These are phyloP conservation scores for Thaumatotibia leucotreta DNA, from an alignment of 1,140 invertebrate genomes.

Conservation along the genomic window DNA sequence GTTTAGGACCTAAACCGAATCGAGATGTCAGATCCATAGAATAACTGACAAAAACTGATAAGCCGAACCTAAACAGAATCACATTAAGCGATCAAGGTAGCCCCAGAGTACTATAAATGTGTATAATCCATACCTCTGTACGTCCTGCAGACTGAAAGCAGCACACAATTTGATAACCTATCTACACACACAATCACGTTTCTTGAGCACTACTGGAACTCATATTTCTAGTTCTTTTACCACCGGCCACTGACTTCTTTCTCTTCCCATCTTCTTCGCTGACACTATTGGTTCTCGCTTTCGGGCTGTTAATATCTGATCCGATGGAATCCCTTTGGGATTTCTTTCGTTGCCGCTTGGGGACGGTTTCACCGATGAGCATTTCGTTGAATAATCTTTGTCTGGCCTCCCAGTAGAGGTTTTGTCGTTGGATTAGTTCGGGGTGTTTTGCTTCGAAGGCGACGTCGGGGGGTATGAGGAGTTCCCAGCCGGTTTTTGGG, in stretches of 20 bases:
- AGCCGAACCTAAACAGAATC: too few species aligned
- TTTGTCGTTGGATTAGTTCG: conserved; percentile 88
- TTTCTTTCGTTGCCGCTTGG: conserved; percentile 80
- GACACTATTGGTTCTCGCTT: conserved; percentile 60
- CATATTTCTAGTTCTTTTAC: conserved; percentile 59
- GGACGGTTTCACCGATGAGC: conserved; percentile 76
- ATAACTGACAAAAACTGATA: too few species aligned
- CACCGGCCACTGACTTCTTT: conserved; percentile 50
- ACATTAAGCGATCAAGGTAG: too few species aligned
- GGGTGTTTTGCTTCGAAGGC: conserved; percentile 87
- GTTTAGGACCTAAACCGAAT: too few species aligned
- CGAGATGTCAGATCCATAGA: too few species aligned
- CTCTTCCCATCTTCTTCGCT: conserved; percentile 67
- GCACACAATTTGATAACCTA: conserved; percentile 62
- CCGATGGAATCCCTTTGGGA: conserved; percentile 79
- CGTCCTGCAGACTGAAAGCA: background rate
- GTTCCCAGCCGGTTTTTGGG: conserved; percentile 86
- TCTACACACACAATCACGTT: conserved; percentile 40
- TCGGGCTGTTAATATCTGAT: conserved; percentile 73
- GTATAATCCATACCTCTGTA: background rate
- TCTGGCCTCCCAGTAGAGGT: conserved; percentile 88
- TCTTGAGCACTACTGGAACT: conserved; percentile 53
- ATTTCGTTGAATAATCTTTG: conserved; percentile 83
- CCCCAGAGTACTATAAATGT: too few species aligned
- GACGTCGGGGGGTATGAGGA: conserved; percentile 83